A percentile compares a stretch with the other conserved stretches of the same genome.
phyloP scores from a whole-genome alignment of 2,797 vertebrate genomes.

The Vultur gryphus region DNA sequence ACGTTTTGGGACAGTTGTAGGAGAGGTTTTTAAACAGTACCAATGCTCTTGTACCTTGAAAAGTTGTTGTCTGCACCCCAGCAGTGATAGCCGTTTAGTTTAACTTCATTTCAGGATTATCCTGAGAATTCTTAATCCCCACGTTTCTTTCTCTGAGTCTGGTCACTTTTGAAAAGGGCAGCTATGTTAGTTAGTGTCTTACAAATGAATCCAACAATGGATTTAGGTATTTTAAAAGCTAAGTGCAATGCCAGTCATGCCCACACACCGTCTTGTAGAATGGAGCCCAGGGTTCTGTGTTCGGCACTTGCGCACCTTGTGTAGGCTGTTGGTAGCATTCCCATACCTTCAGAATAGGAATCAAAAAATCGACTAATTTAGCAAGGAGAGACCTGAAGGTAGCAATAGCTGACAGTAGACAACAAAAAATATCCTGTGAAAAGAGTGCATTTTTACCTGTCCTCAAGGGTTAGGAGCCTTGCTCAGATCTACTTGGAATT shows the following conservation, averaged over 20 bases:
- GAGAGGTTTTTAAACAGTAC: neutral
- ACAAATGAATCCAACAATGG: neutral
- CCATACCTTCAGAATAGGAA: neutral
- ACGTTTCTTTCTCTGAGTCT: neutral
- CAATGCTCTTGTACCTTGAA: neutral
- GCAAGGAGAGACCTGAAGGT: neutral
- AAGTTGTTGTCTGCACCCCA: neutral
- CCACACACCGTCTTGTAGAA: fast-evolving
- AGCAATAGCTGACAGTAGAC: neutral
- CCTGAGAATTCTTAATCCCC: neutral
- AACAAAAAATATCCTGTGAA: neutral
- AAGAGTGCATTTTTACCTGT: neutral
- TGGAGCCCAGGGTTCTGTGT: neutral
- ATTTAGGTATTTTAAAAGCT: neutral
- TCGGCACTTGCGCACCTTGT: neutral
- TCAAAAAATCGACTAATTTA: neutral
- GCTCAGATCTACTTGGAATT: neutral
- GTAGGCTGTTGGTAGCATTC: neutral
- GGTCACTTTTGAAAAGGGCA: neutral
- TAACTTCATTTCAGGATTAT: neutral
- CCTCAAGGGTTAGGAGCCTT: neutral
- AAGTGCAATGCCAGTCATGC: neutral
- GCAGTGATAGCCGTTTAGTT: neutral
- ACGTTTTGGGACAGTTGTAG: neutral
- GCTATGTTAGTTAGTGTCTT: neutral